phyloP scores from a whole-genome alignment of 2,797 vertebrate genomes.

The Sebastes cheni region DNA sequence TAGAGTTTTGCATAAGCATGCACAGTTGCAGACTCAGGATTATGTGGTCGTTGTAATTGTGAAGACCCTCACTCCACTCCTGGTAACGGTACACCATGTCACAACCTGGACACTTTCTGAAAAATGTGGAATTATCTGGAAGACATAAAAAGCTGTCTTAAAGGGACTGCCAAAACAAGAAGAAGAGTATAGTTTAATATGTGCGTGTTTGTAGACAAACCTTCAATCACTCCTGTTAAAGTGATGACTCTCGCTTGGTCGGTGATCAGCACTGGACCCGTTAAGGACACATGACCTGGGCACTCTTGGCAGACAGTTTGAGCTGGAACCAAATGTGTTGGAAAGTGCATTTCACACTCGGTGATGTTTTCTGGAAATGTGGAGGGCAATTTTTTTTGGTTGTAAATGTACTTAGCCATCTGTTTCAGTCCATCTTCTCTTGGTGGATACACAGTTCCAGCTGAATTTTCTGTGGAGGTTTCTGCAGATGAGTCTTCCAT shows the following conservation, averaged over 20 bases:
- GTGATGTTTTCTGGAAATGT: background rate
- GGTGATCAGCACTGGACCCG: conserved; percentile 8
- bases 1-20: background rate
- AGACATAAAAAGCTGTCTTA: background rate
- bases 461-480: background rate
- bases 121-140: conserved; percentile 6
- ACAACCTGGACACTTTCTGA: conserved; percentile 18
- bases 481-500: background rate
- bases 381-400: background rate
- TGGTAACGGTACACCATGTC: conserved; percentile 20
- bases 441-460: background rate
- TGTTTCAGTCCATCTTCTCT: background rate
- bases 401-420: conserved; percentile 9
- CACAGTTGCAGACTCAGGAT: conserved; percentile 14
- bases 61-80: conserved; percentile 13
- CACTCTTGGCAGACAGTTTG: conserved; percentile 11
- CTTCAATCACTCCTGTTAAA: background rate
- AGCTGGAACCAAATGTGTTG: background rate
- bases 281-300: background rate
- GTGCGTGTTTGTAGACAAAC: background rate
- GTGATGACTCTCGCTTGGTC: background rate
- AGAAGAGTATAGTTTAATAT: background rate
- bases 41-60: conserved; percentile 21
- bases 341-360: background rate
- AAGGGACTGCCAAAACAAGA: background rate